A percentile compares a stretch with the other conserved stretches of the same genome.
Conservation (phyloP, 2,888 invertebrate species). For the Mythimna impura region DNA sequence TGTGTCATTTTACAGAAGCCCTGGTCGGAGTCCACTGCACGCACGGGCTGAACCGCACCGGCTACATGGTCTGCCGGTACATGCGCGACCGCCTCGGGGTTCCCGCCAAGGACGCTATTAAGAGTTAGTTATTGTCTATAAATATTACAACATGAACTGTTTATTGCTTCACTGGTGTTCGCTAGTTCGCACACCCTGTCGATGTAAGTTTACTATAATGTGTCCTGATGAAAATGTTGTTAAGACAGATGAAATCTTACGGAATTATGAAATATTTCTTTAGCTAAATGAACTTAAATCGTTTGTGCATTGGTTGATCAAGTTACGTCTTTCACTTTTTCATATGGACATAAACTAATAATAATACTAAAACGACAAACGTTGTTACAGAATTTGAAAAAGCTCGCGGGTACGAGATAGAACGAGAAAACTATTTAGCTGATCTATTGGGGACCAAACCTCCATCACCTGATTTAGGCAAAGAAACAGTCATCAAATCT, state of each 20-base stretch:
- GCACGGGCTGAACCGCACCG: constrained; percentile 95
- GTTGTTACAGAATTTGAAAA: constrained; percentile 90
- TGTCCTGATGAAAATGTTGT: constrained; percentile 31
- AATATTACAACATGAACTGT: constrained; percentile 56
- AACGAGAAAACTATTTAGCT: constrained; percentile 90
- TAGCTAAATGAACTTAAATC: background rate
- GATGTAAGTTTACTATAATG: constrained; percentile 22
- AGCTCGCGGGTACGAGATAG: constrained; percentile 93
- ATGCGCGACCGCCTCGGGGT: constrained; percentile 92
- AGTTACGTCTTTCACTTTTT: background rate
- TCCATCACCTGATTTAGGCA: constrained; percentile 72
- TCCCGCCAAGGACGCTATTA: constrained; percentile 89
- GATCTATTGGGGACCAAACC: constrained; percentile 76
- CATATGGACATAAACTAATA: background rate
- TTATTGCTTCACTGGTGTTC: constrained; percentile 58
- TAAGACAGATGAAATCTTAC: constrained; percentile 23
- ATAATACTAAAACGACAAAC: background rate
- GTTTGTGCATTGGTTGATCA: background rate
- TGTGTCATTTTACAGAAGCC: constrained; percentile 88
- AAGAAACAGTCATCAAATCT: constrained; percentile 68
- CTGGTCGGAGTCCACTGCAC: constrained; percentile 95
- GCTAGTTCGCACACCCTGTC: constrained; percentile 54
- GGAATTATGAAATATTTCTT: background rate
- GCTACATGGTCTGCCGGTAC: constrained; percentile 94
- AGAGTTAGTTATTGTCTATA: constrained; percentile 85